These are phyloP conservation scores for Aegithalos caudatus DNA, from an alignment of 2,113 vertebrate genomes.

Conservation along the genomic window DNA sequence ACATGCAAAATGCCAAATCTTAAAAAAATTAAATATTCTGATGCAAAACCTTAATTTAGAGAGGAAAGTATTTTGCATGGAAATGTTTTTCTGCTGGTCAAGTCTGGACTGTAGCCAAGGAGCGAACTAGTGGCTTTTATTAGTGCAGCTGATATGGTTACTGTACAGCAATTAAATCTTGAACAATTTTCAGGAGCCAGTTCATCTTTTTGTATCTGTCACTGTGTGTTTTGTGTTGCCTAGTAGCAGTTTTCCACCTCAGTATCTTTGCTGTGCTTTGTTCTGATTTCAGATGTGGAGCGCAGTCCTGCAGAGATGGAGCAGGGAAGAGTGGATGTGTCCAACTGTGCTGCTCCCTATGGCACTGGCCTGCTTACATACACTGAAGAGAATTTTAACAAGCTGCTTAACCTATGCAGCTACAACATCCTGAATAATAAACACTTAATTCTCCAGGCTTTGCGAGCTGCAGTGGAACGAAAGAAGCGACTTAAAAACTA, in stretches of 20 bases:
- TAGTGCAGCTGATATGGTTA: not conserved
- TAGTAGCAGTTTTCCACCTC: not conserved
- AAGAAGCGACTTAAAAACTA: not conserved
- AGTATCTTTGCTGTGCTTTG: not conserved
- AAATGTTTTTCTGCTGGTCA: not conserved
- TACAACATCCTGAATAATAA: constrained; percentile 82
- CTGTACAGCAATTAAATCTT: not conserved
- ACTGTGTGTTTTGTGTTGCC: not conserved
- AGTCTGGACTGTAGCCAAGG: not conserved
- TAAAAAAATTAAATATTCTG: not conserved
- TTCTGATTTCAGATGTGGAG: constrained; percentile 63
- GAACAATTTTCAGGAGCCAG: not conserved
- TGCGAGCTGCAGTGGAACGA: constrained; percentile 61
- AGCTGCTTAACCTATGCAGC: constrained; percentile 68
- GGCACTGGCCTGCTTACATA: constrained; percentile 73
- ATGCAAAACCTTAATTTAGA: not conserved
- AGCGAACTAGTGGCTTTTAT: not conserved
- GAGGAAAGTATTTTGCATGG: not conserved
- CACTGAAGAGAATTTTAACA: constrained; percentile 66
- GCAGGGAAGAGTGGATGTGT: constrained; percentile 71
- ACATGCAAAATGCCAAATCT: not conserved
- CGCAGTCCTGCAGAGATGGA: constrained; percentile 57
- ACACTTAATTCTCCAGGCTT: constrained; percentile 59
- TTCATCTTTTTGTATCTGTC: not conserved
- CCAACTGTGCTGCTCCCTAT: constrained; percentile 62